These are phyloP conservation scores for Stratiolaelaps scimitus DNA, from an alignment of 1,140 invertebrate genomes.

Conservation along the genomic window DNA sequence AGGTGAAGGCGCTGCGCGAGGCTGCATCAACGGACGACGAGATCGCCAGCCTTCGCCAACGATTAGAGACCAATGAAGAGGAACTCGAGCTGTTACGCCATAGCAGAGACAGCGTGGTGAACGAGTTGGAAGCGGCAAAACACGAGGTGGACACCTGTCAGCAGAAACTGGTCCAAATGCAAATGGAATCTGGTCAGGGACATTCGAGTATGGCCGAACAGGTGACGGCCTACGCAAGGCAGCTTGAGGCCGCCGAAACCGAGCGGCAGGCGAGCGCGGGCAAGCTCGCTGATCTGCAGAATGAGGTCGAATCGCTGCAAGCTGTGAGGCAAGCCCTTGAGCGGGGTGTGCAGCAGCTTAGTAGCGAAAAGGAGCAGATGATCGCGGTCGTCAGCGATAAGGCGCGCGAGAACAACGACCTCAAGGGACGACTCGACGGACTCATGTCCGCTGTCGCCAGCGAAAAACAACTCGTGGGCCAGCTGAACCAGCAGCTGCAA, in stretches of 20 bases:
- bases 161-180: neutral
- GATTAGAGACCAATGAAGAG: constrained; percentile 10
- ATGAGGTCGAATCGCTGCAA: no score
- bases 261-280: no score
- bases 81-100: constrained; percentile 12
- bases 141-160: neutral
- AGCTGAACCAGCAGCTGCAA: neutral
- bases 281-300: no score
- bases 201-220: no score
- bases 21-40: neutral
- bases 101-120: constrained; percentile 16
- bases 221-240: no score
- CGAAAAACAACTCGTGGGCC: neutral
- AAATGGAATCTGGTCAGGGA: constrained; percentile 2
- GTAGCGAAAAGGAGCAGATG: constrained; percentile 12
- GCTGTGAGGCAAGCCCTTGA: neutral
- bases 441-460: neutral
- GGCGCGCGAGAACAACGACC: constrained; percentile 1
- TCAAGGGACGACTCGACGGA: neutral
- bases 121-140: constrained; percentile 12
- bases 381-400: constrained; percentile 6
- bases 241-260: no score
- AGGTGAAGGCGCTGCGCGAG: neutral
- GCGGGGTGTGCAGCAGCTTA: constrained; percentile 10
- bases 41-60: neutral